Evolutionary conservation across 1,140 invertebrate species (phyloP).

Genomic region (Zaprionus vittiger): DNA sequence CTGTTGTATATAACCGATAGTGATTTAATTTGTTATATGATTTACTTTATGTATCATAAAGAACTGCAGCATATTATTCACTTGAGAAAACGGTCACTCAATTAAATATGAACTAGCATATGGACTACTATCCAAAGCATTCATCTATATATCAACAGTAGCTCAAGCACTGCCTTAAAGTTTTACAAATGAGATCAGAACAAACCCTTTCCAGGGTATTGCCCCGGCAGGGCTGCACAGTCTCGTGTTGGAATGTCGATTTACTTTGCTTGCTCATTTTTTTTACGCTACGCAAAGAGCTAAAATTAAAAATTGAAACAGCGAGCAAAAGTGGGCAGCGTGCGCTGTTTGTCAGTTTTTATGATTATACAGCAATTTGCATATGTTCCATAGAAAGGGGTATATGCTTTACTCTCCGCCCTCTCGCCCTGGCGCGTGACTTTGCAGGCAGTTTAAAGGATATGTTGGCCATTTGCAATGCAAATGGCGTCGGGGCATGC

Average conservation of each 20-base stretch:
- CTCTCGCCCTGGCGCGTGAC: constrained; percentile 51
- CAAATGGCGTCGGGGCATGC: constrained; percentile 57
- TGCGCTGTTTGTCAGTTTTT: constrained; percentile 23
- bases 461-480: constrained; percentile 73
- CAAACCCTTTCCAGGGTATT: background rate
- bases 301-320: constrained; percentile 48
- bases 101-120: too few species aligned
- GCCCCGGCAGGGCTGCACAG: background rate
- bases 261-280: background rate
- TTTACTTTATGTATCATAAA: too few species aligned
- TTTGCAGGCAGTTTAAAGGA: constrained; percentile 60
- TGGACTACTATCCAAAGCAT: background rate
- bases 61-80: too few species aligned
- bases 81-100: too few species aligned
- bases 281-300: constrained; percentile 12
- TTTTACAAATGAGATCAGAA: background rate
- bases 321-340: constrained; percentile 4
- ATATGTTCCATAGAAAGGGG: constrained; percentile 13
- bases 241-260: background rate
- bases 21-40: too few species aligned
- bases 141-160: background rate
- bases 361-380: constrained; percentile 49
- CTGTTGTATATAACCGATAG: too few species aligned
- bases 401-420: background rate
- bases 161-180: background rate